These are phyloP conservation scores for Mionectes macconnelli DNA, from an alignment of 2,113 vertebrate genomes.

Conservation along the genomic window DNA sequence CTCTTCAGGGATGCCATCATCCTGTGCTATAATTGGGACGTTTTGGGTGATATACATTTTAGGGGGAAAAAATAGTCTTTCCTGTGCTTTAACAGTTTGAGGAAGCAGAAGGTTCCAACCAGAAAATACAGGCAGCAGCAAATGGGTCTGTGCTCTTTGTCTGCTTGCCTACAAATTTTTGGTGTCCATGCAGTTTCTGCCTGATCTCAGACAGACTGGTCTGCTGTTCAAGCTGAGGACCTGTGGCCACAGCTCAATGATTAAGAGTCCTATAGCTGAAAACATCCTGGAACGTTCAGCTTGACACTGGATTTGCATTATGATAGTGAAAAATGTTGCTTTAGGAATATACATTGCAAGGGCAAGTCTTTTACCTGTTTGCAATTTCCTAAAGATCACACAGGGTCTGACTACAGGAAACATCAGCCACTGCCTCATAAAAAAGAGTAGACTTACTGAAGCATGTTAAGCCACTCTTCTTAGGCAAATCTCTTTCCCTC, in stretches of 20 bases:
- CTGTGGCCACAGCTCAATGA: background rate
- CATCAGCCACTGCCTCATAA: background rate
- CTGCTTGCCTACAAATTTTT: background rate
- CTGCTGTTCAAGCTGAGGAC: background rate
- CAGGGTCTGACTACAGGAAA: background rate
- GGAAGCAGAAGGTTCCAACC: background rate
- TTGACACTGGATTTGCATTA: background rate
- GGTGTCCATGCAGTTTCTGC: accelerated
- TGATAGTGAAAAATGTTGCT: background rate
- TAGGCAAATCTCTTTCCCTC: background rate
- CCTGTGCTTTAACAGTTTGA: background rate
- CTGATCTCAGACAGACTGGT: background rate
- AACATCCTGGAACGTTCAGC: background rate
- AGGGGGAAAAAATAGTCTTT: background rate
- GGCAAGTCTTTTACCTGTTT: background rate
- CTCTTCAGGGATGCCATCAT: background rate
- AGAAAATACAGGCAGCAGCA: background rate
- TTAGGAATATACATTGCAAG: background rate
- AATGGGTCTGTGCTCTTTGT: background rate
- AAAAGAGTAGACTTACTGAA: background rate
- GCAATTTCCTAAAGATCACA: background rate
- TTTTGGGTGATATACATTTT: background rate
- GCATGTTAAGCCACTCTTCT: background rate
- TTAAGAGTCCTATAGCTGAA: background rate
- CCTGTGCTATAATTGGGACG: accelerated